phyloP scores from a whole-genome alignment of 2,797 vertebrate genomes.

The Ammospiza maritima region DNA sequence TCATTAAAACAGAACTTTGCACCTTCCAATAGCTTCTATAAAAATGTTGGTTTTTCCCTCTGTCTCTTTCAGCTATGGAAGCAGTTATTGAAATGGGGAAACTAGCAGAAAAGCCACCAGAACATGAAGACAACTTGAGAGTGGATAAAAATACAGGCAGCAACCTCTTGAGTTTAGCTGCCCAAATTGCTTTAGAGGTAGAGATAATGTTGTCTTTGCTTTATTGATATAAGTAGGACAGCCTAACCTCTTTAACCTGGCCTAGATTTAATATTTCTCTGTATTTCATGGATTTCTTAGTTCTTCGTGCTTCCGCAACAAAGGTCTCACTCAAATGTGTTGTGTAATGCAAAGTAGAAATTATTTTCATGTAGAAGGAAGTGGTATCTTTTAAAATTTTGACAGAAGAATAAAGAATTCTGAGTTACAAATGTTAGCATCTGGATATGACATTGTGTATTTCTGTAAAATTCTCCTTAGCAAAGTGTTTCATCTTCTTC shows the following conservation, averaged over 20 bases:
- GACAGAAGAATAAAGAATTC: neutral
- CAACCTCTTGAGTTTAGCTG: conserved; percentile 85
- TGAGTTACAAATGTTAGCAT: neutral
- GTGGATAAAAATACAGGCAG: conserved; percentile 74
- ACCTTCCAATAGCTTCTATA: neutral
- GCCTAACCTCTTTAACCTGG: neutral
- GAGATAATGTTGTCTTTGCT: neutral
- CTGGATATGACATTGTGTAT: neutral
- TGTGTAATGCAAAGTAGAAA: neutral
- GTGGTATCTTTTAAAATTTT: neutral
- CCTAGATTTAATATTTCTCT: neutral
- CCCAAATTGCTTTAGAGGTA: conserved; percentile 93
- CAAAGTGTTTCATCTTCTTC: neutral
- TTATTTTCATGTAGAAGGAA: neutral
- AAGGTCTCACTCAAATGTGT: neutral
- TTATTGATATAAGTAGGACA: neutral
- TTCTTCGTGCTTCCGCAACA: neutral
- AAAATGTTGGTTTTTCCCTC: neutral
- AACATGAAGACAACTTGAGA: conserved; percentile 70
- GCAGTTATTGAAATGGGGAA: conserved; percentile 80
- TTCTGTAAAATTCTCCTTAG: neutral
- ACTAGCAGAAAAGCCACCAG: conserved; percentile 63
- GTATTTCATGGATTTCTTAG: neutral
- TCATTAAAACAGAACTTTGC: neutral
- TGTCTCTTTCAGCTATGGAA: conserved; percentile 80